phyloP scores from a whole-genome alignment of 1,140 invertebrate species.

The Phymorhynchus buccinoides region DNA sequence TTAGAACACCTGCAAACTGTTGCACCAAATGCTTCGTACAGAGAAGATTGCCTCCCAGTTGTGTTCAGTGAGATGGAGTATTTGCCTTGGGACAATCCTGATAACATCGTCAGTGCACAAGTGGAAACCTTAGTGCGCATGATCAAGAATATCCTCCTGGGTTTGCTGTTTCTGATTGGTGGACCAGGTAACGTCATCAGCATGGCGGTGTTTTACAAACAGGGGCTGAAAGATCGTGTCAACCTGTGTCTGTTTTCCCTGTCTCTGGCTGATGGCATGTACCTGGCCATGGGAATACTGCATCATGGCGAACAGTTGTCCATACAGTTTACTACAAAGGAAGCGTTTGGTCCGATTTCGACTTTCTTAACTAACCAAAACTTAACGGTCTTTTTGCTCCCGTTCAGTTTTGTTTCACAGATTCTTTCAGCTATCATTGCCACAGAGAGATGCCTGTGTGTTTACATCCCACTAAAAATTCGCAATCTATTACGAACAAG shows the following conservation, averaged over 20 bases:
- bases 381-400: neutral
- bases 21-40: no score
- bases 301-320: neutral
- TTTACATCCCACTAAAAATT: neutral
- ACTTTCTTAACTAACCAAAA: neutral
- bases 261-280: neutral
- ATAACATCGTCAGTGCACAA: neutral
- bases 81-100: conserved; percentile 1
- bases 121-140: neutral
- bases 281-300: neutral
- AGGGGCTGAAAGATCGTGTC: neutral
- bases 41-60: neutral
- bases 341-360: neutral
- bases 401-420: neutral
- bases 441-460: conserved; percentile 10
- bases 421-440: conserved; percentile 16
- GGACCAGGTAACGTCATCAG: neutral
- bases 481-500: neutral
- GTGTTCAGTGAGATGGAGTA: neutral
- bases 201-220: conserved; percentile 5
- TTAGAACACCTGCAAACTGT: no score
- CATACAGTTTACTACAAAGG: neutral
- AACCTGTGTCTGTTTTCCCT: neutral
- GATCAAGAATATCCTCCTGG: neutral
- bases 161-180: neutral